Evolutionary conservation across 1,140 invertebrate species (phyloP).

Genomic region (Drosophila rufa): DNA sequence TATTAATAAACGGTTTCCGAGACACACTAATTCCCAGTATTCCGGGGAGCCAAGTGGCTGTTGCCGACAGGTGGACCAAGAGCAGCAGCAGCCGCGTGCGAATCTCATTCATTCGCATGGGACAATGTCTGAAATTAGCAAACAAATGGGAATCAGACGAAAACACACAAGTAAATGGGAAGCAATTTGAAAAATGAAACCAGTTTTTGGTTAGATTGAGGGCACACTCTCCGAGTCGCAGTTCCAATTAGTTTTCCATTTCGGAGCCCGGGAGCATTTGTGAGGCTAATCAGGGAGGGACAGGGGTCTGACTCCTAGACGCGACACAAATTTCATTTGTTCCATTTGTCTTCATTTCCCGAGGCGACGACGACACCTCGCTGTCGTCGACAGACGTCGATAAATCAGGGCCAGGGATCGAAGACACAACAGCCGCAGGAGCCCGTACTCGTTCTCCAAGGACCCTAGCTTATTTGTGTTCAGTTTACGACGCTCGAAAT

Average conservation of each 20-base stretch:
- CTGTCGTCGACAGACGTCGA: conserved; percentile 48
- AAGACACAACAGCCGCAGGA: conserved; percentile 35
- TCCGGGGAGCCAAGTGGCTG: conserved; percentile 30
- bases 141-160: conserved; percentile 36
- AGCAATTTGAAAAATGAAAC: conserved; percentile 45
- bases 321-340: conserved; percentile 62
- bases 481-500: conserved; percentile 62
- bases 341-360: conserved; percentile 56
- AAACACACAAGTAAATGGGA: conserved; percentile 13
- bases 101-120: conserved; percentile 52
- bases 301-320: conserved; percentile 26
- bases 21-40: conserved; percentile 38
- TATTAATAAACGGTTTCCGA: conserved; percentile 37
- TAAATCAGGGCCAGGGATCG: conserved; percentile 66
- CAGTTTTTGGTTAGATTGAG: conserved; percentile 45
- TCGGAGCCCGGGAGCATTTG: conserved; percentile 19
- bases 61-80: conserved; percentile 31
- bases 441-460: conserved; percentile 24
- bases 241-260: conserved; percentile 70
- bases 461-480: conserved; percentile 59
- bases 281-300: conserved; percentile 50
- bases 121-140: conserved; percentile 73
- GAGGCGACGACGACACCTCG: conserved; percentile 42
- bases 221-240: conserved; percentile 14
- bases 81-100: conserved; percentile 23